Evolutionary conservation across 2,888 invertebrate genomes (phyloP).

Genomic region (Ametastegia equiseti): DNA sequence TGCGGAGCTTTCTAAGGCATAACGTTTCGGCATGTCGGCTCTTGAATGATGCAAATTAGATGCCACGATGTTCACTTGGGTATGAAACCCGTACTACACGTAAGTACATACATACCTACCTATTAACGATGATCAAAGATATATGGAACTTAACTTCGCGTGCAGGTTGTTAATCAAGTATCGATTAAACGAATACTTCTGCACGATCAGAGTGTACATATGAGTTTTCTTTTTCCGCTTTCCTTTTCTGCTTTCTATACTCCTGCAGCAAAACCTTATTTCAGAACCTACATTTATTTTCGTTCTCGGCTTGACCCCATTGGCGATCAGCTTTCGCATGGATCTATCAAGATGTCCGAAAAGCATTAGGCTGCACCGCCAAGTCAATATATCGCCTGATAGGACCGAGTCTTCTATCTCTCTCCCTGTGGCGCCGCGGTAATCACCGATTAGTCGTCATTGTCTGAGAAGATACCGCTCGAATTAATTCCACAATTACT

Average conservation of each 20-base stretch:
- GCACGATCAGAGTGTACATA: background rate
- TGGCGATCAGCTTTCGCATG: background rate
- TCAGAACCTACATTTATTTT: background rate
- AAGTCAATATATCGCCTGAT: background rate
- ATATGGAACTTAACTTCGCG: slow-evolving; percentile 22
- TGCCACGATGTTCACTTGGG: background rate
- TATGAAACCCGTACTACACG: too few relatives aligned
- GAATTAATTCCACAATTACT: background rate
- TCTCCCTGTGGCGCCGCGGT: background rate
- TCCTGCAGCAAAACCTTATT: background rate
- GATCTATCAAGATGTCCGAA: slow-evolving; percentile 29
- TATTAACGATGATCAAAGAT: background rate
- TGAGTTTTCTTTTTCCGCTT: background rate
- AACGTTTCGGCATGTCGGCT: slow-evolving; percentile 4
- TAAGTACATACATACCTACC: background rate
- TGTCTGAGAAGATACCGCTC: background rate
- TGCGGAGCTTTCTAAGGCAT: slow-evolving; percentile 9
- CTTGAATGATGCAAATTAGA: slow-evolving; percentile 40
- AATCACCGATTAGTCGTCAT: slow-evolving; percentile 14
- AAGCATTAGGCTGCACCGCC: background rate
- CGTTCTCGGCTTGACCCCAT: background rate
- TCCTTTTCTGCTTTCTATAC: background rate
- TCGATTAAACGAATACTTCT: background rate
- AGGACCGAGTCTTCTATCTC: background rate
- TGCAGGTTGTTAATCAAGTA: slow-evolving; percentile 8